Evolutionary conservation across 2,113 vertebrate genomes (phyloP), one percentile per base, ranked within the genome.

Genomic region (Gallinago media): DNA sequence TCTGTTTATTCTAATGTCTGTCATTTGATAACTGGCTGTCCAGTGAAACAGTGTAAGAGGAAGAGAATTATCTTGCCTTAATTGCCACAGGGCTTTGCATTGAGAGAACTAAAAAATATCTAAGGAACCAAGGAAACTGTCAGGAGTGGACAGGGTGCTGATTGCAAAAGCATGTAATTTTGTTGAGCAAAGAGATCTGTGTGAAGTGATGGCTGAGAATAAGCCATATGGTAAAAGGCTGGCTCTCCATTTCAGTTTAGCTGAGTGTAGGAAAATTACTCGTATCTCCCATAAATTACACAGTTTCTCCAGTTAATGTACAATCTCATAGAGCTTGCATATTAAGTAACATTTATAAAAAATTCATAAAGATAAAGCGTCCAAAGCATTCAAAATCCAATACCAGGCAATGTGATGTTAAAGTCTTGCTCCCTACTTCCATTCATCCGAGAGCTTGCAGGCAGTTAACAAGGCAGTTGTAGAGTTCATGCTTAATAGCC

Each of bases 331-430:
- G 50, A 2, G 1, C 89, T 92, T 95, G 85, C 75, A 94, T 96
- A 86, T 92, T 90, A 95, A 96, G 63, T 72, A 94, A 63, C 22
- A 55, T 47, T 78, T 50, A 85, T 96, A 56, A 94, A 93, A 96
- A 92, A 96, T 40, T 79, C 88, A 91, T 83, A 61, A 77, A 38
- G 54, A 54, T 55, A 65, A 74, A 79, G 80, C 83, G 65, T 94
- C 61, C 5, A 11, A 86, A 85, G 70, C 90, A 65, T 93, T 96
- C 88, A 91, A 90, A 95, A 96, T 92, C 68, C 79, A 86, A 56
- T 84, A 81, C 9, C 34, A 81, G 79, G 85, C 76, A 61, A 55
- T 46, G 63, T 62, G 85, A 71, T 80, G 71, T 58, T 80, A 8
- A 87, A 93, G 66, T 44, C 75, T 73, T 52, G 66, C 38, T 46